Evolutionary conservation across 1,140 invertebrate species (phyloP).

Genomic region (Brachionus asplanchnoidis): DNA sequence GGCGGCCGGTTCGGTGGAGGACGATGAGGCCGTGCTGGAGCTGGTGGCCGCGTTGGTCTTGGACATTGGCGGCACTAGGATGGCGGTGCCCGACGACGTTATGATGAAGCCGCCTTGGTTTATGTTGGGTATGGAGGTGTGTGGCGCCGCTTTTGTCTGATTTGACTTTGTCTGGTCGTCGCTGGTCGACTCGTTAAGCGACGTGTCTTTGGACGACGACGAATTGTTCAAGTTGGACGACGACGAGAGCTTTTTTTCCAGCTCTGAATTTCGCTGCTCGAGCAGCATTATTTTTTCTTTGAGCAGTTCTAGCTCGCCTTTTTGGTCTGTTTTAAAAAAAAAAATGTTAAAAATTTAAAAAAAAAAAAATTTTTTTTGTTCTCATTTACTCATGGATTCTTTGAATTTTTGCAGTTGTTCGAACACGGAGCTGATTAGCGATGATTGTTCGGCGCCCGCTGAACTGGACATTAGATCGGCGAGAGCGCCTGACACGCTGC

Average conservation of each 20-base stretch:
- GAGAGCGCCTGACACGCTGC: not conserved
- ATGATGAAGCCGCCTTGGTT: conserved; percentile 42
- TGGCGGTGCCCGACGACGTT: conserved; percentile 12
- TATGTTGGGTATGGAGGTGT: conserved; percentile 32
- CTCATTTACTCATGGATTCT: not conserved
- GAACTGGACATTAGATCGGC: not conserved
- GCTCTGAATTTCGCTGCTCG: conserved; percentile 29
- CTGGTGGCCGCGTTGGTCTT: not conserved
- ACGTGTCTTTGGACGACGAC: conserved; percentile 13
- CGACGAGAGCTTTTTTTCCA: conserved; percentile 26
- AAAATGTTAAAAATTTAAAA: not conserved
- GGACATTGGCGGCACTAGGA: conserved; percentile 27
- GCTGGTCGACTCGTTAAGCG: conserved; percentile 16
- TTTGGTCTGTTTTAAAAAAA: not conserved
- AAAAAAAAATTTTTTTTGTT: not conserved
- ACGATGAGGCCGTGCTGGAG: not conserved
- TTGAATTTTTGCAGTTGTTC: conserved; percentile 29
- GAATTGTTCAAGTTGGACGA: conserved; percentile 20
- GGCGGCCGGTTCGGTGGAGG: not conserved
- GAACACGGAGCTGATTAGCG: not conserved
- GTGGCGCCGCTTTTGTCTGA: not conserved
- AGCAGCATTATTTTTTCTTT: conserved; percentile 35
- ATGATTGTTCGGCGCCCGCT: not conserved
- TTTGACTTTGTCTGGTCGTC: not conserved
- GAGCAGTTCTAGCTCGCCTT: conserved; percentile 12